Evolutionary conservation across 2,797 vertebrate species (phyloP), one percentile per base, ranked within the genome.

Genomic region (Girardinus metallicus): DNA sequence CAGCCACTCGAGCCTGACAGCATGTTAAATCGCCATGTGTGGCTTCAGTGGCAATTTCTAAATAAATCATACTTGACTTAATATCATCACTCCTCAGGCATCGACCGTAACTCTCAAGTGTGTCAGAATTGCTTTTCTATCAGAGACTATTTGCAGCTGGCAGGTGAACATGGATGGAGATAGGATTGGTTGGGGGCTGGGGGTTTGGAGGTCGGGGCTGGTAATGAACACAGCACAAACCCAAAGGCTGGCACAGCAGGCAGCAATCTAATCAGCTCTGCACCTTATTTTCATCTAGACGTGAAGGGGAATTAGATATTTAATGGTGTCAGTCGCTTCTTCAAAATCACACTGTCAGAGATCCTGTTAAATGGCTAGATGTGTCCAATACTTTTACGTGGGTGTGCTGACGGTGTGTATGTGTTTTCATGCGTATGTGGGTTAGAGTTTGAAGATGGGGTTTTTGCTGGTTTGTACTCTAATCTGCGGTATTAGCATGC

Each of bases 211-310:
- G 57, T 21, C 76, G 76, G 77, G 71, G 81, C 43, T 75, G 18
- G 51, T 90, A 92, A 93, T 89, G 85, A 92, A 90, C 85, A 85
- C 82, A 83, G 75, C 55, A 23, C 47, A 57, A 82, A 76, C 51
- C 83, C 5, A 66, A 85, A 44, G 87, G 80, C 80, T 86, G 84
- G 85, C 91, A 79, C 87, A 90, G 89, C 82, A 16, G 87, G 88
- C 84, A 74, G 85, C 80, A 85, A 86, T 91, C 88, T 91, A 90
- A 93, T 94, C 91, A 93, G 83, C 16, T 0, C 79, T n/a, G 68
- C 74, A 77, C 86, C 83, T 93, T 89, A 83, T 92, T 91, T 90
- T 89, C 86, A 90, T 88, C 75, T 36, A 81, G 90, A 92, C 77
- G 15, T 64, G 83, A 75, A 78, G 81, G 74, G 82, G 87, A 83